Evolutionary conservation across 2,888 invertebrate species (phyloP).

Genomic region (Hoplodrina ambigua): DNA sequence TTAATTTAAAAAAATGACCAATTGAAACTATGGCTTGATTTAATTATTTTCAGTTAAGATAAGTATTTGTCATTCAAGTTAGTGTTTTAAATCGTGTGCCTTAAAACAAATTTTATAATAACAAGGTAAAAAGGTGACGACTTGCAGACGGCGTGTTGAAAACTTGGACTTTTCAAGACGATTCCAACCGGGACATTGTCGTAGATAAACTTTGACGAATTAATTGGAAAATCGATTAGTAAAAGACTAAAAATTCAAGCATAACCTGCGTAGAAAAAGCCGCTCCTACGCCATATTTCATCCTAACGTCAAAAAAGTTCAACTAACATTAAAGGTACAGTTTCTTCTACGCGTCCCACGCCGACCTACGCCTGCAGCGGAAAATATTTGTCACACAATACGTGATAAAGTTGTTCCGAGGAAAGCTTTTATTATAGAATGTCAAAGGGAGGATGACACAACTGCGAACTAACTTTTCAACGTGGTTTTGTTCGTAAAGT

Average conservation of each 20-base stretch:
- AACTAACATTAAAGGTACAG: conserved; percentile 11
- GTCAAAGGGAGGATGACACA: conserved; percentile 26
- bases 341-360: conserved; percentile 28
- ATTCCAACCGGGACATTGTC: too few species aligned
- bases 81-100: too few species aligned
- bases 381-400: conserved; percentile 39
- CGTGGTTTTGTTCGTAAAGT: conserved; percentile 39
- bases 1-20: too few species aligned
- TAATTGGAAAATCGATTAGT: neutral
- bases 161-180: too few species aligned
- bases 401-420: conserved; percentile 23
- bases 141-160: too few species aligned
- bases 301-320: neutral
- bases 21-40: too few species aligned
- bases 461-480: conserved; percentile 23
- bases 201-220: neutral
- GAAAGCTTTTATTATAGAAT: conserved; percentile 27
- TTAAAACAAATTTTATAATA: too few species aligned
- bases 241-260: neutral
- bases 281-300: too few species aligned
- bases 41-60: too few species aligned
- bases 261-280: too few species aligned
- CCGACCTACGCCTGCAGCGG: neutral
- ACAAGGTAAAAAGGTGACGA: too few species aligned
- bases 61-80: too few species aligned